Conservation (phyloP, 2,888 invertebrate species). For the Amiota minor region DNA sequence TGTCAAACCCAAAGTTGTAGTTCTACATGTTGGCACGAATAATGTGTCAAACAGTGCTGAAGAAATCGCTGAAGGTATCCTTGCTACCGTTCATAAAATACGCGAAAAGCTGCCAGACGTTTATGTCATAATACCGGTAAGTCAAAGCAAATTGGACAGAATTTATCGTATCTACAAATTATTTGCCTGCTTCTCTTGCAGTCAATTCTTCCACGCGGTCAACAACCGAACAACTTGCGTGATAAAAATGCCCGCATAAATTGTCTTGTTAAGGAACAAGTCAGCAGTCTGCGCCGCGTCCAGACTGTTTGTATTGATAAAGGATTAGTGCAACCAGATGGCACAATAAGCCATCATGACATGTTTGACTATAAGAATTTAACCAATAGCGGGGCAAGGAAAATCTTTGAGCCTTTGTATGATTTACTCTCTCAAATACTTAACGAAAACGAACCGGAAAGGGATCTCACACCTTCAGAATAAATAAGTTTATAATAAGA, state of each 20-base stretch:
- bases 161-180: too few relatives aligned
- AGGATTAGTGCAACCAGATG: constrained; percentile 84
- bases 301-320: constrained; percentile 87
- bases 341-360: constrained; percentile 89
- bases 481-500: constrained; percentile 63
- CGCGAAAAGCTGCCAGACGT: constrained; percentile 85
- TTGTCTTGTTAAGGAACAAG: constrained; percentile 79
- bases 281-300: constrained; percentile 79
- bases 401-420: constrained; percentile 89
- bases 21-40: constrained; percentile 91
- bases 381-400: constrained; percentile 88
- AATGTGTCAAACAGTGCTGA: constrained; percentile 87
- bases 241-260: constrained; percentile 86
- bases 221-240: constrained; percentile 86
- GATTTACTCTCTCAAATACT: constrained; percentile 85
- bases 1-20: constrained; percentile 91
- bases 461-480: constrained; percentile 83
- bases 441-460: constrained; percentile 83
- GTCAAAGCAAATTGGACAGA: constrained; percentile 18
- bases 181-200: constrained; percentile 73
- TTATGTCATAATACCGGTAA: constrained; percentile 89
- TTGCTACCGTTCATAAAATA: constrained; percentile 83
- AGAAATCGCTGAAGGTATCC: constrained; percentile 86
- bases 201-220: constrained; percentile 91
- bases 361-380: constrained; percentile 94